Conservation (phyloP, 2,113 vertebrate genomes). For the Nannobrachium achirus region DNA sequence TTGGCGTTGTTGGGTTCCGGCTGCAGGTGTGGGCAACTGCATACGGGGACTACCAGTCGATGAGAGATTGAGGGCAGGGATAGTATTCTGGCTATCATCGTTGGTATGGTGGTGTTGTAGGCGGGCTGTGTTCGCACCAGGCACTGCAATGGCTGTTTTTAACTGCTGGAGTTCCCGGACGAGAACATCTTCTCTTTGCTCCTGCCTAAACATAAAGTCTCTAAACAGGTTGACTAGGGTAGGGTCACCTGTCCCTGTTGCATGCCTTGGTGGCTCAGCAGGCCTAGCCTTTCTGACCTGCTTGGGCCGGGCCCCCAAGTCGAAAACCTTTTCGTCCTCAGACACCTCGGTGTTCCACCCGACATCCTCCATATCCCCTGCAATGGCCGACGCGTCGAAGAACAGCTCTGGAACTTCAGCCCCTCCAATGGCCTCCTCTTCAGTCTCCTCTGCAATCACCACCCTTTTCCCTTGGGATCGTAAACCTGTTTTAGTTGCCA, state of each 20-base stretch:
- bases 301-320: not conserved
- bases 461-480: not conserved
- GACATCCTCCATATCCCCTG: not conserved
- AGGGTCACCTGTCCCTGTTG: not conserved
- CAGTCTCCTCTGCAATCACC: too few relatives aligned
- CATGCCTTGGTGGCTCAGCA: not conserved
- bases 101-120: too few relatives aligned
- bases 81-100: slow-evolving; percentile 1
- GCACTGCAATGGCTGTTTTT: not conserved
- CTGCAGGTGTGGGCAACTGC: not conserved
- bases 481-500: not conserved
- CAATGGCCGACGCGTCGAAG: not conserved
- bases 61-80: not conserved
- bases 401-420: not conserved
- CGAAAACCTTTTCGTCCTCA: not conserved
- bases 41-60: not conserved
- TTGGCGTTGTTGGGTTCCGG: too few relatives aligned
- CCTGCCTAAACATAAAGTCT: too few relatives aligned
- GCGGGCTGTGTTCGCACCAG: not conserved
- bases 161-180: not conserved
- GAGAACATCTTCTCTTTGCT: not conserved
- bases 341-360: not conserved
- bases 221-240: too few relatives aligned
- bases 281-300: not conserved
- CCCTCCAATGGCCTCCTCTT: not conserved